A percentile compares a stretch with the other conserved stretches of the same genome.
These are phyloP conservation scores for Lepus americanus DNA, from an alignment of 2,113 vertebrate species.

Conservation along the genomic window DNA sequence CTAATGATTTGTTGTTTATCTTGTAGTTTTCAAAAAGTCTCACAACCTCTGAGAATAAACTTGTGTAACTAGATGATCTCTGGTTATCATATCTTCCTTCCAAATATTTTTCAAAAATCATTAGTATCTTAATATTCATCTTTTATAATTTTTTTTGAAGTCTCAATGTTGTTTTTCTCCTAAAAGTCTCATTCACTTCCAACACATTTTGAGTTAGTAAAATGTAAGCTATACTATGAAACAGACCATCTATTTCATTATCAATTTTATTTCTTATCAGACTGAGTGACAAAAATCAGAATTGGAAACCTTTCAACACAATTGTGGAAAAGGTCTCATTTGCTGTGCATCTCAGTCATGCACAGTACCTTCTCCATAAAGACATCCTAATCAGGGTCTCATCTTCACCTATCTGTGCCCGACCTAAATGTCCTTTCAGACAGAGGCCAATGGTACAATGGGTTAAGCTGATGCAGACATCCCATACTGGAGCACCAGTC, in stretches of 20 bases:
- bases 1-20: conserved; percentile 37
- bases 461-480: too few species aligned
- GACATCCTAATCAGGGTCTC: neutral
- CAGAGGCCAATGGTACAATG: too few species aligned
- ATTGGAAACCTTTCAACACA: neutral
- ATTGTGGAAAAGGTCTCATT: neutral
- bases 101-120: neutral
- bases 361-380: neutral
- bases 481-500: too few species aligned
- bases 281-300: neutral
- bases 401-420: neutral
- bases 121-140: neutral
- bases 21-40: neutral
- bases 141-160: conserved; percentile 3
- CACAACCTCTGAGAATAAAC: neutral
- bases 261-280: conserved; percentile 43
- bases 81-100: neutral
- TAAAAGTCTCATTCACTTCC: neutral
- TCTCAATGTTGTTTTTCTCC: conserved; percentile 14
- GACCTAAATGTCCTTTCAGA: neutral
- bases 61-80: neutral
- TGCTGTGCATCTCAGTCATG: neutral
- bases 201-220: neutral
- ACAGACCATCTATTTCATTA: neutral
- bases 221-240: neutral